A percentile compares a stretch with the other conserved stretches of the same genome.
phyloP scores from a whole-genome alignment of 2,888 invertebrate species.

The Asteroscopus sphinx region DNA sequence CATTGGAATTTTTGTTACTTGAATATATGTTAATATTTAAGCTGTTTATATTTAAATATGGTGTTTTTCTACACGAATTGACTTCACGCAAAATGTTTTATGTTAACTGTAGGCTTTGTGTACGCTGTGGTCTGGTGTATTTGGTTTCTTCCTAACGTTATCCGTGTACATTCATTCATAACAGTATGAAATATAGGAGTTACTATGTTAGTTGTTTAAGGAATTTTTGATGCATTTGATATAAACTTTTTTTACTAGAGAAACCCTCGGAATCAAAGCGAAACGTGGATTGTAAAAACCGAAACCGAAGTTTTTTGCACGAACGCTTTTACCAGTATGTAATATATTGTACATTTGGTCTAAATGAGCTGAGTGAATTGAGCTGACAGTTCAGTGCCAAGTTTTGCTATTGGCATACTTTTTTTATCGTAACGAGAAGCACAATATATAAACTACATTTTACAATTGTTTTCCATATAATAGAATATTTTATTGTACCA shows the following conservation, averaged over 20 bases:
- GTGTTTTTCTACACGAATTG: conserved; percentile 85
- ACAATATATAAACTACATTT: conserved; percentile 73
- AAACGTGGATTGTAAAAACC: conserved; percentile 85
- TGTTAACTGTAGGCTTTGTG: conserved; percentile 84
- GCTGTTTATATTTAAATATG: conserved; percentile 86
- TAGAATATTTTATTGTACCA: conserved; percentile 84
- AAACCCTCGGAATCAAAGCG: conserved; percentile 83
- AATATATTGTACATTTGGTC: conserved; percentile 90
- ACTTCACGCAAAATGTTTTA: conserved; percentile 83
- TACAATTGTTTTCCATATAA: conserved; percentile 84
- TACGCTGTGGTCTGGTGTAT: conserved; percentile 85
- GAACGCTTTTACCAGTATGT: conserved; percentile 87
- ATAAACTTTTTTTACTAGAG: conserved; percentile 89
- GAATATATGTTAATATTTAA: conserved; percentile 87
- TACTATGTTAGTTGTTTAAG: conserved; percentile 89
- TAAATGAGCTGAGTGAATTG: conserved; percentile 88
- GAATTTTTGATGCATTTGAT: conserved; percentile 90
- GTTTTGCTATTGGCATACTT: conserved; percentile 88
- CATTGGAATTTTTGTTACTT: conserved; percentile 87
- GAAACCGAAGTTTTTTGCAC: conserved; percentile 86
- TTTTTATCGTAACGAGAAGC: conserved; percentile 75
- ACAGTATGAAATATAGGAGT: conserved; percentile 81
- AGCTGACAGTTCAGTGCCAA: conserved; percentile 86
- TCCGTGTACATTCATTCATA: conserved; percentile 83
- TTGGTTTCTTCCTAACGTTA: conserved; percentile 84